Evolutionary conservation across 2,797 vertebrate species (phyloP), one percentile per base, ranked within the genome.

Genomic region (Pachyuromys duprasi): DNA sequence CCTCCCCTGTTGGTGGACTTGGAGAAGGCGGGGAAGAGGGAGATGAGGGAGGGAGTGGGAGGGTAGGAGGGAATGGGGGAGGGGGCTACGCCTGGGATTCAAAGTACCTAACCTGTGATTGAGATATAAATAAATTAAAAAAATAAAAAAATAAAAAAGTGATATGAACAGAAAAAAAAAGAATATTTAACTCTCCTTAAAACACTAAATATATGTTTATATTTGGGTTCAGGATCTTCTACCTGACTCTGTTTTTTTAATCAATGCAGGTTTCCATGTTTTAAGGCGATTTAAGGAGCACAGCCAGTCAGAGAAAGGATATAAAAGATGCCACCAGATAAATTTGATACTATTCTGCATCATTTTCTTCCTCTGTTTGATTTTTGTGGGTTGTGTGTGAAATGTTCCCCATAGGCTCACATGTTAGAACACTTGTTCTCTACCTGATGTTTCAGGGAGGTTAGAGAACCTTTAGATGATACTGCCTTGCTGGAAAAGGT

Each of bases 221-320:
- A 72, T 86, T 92, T 84, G 45, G 22, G 72, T 76, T 95, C 39
- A 88, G 26, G 6, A 28, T 89, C 26, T 53, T 69, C 86, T 94
- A n/a, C 0, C 26, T 13, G 62, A 45, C 11, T 8, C 9, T 87
- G 55, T 39, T 2, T 96, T 95, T 57, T 28, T 36, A 57, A 60
- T 8, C 4, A 76, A 20, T 0, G 5, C 12, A 78, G 49, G 1
- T 89, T 90, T 39, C 31, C 55, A 39, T 74, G 1, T 88, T 93
- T 22, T 45, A 69, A 6, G 2, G 17, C 18, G 42, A 4, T 31
- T 42, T 83, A 63, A 36, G 15, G 39, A 20, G 8, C 9, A 33
- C 1, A 83, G 2, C 36, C 0, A 65, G 28, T 31, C 39, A 65
- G 6, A 45, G 39, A 42, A 63, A 83, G 17, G 11, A 8, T 4